Percentiles rank a stretch among this genome's conserved stretches.
Conservation (phyloP, 1,140 invertebrate genomes). For the Macrosteles quadrilineatus region DNA sequence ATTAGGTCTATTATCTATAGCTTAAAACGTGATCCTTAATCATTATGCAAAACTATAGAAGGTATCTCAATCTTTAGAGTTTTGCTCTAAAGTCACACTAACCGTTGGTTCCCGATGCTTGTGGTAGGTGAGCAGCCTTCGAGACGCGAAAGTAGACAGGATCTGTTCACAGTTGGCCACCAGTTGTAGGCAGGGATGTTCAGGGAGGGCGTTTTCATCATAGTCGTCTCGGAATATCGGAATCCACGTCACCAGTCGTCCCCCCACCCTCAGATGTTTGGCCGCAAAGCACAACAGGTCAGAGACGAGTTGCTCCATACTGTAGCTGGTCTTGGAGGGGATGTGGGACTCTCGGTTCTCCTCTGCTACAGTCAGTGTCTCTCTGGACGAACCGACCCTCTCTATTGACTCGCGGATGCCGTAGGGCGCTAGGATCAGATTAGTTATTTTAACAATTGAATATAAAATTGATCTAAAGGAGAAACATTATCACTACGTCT, state of each 20-base stretch:
- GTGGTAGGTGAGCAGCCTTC: slow-evolving; percentile 83
- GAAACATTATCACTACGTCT: not conserved
- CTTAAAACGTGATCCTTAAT: too few relatives aligned
- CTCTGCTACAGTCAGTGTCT: slow-evolving; percentile 58
- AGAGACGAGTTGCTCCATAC: slow-evolving; percentile 73
- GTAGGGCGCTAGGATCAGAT: slow-evolving; percentile 90
- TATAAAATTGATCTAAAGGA: slow-evolving; percentile 27
- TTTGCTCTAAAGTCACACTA: too few relatives aligned
- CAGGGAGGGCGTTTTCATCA: slow-evolving; percentile 69
- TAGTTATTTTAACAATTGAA: too few relatives aligned
- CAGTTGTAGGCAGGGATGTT: slow-evolving; percentile 75
- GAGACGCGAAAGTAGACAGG: slow-evolving; percentile 72
- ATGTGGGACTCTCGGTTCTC: slow-evolving; percentile 69
- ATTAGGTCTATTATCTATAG: too few relatives aligned
- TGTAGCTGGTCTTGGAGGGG: slow-evolving; percentile 87
- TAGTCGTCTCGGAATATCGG: slow-evolving; percentile 83
- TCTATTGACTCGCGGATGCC: slow-evolving; percentile 91
- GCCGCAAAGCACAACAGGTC: slow-evolving; percentile 85
- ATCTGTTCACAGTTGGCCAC: slow-evolving; percentile 85
- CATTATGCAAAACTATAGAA: too few relatives aligned
- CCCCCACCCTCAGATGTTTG: slow-evolving; percentile 69
- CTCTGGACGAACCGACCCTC: slow-evolving; percentile 67
- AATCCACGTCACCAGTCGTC: slow-evolving; percentile 89
- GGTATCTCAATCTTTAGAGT: too few relatives aligned
- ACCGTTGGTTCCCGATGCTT: slow-evolving; percentile 64